Evolutionary conservation across 2,888 invertebrate species (phyloP).

Genomic region (Balanococcus diminutus): DNA sequence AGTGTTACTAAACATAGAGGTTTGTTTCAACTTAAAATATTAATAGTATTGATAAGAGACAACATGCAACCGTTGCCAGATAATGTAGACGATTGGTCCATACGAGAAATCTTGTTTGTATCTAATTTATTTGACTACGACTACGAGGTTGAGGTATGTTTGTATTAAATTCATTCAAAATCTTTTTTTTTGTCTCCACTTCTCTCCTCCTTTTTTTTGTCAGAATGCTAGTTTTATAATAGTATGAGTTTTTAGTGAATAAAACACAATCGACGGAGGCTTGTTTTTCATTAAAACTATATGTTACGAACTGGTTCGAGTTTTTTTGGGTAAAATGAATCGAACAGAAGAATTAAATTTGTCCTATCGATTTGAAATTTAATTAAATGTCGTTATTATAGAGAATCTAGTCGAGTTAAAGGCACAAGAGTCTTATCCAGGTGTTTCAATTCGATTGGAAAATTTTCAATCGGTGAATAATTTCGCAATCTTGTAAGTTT

Average conservation of each 20-base stretch:
- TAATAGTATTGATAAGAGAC: constrained; percentile 52
- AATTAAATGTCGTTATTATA: not conserved
- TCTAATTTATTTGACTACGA: constrained; percentile 49
- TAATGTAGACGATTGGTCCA: constrained; percentile 47
- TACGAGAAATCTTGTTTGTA: constrained; percentile 49
- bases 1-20: constrained; percentile 47
- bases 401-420: not conserved
- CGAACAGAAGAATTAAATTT: constrained; percentile 16
- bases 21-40: constrained; percentile 48
- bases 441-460: not conserved
- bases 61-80: constrained; percentile 46
- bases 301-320: not conserved
- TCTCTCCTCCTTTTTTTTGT: not conserved
- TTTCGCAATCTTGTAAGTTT: not conserved
- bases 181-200: constrained; percentile 6
- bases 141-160: constrained; percentile 48
- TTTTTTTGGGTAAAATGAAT: not conserved
- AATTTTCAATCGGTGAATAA: not conserved
- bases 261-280: constrained; percentile 18
- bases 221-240: not conserved
- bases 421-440: not conserved
- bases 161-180: constrained; percentile 48
- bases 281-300: constrained; percentile 25
- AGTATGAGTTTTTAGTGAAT: not conserved
- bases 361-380: constrained; percentile 15